phyloP scores from a whole-genome alignment of 2,797 vertebrate genomes.

The Dryobates pubescens region DNA sequence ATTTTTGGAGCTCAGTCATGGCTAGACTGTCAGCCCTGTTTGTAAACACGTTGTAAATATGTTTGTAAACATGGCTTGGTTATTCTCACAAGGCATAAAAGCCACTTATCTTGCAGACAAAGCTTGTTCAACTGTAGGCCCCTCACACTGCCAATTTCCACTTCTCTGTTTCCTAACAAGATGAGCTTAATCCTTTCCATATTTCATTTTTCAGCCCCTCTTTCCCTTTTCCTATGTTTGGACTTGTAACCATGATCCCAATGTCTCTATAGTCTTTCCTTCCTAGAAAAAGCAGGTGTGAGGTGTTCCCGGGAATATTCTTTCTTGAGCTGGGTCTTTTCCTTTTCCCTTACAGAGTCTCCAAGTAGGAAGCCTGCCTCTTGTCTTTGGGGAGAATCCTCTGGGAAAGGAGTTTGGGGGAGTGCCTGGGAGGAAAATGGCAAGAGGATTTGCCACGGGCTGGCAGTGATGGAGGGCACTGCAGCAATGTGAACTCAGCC shows the following conservation, averaged over 20 bases:
- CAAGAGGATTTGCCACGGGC: neutral
- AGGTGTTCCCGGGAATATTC: constrained; percentile 3
- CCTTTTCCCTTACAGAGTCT: neutral
- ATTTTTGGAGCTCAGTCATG: constrained; percentile 39
- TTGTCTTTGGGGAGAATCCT: neutral
- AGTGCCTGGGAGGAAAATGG: neutral
- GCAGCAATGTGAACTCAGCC: neutral
- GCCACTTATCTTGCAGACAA: constrained; percentile 3
- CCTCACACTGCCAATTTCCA: neutral
- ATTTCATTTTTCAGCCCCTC: constrained; percentile 45
- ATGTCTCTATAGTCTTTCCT: neutral
- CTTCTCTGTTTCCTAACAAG: neutral
- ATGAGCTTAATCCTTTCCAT: constrained; percentile 39
- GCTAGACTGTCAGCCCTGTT: constrained; percentile 43
- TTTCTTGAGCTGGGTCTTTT: neutral
- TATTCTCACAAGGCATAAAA: constrained; percentile 33
- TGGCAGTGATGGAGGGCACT: neutral
- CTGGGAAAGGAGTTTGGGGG: neutral
- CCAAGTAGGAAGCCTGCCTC: neutral
- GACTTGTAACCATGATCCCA: neutral
- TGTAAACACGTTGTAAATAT: constrained; percentile 52
- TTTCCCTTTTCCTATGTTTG: constrained; percentile 11
- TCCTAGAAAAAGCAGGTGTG: neutral
- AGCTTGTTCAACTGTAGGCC: neutral
- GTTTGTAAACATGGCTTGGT: constrained; percentile 67